Evolutionary conservation across 1,140 invertebrate genomes (phyloP), one percentile per base, ranked within the genome.

Genomic region (Agrilus planipennis): DNA sequence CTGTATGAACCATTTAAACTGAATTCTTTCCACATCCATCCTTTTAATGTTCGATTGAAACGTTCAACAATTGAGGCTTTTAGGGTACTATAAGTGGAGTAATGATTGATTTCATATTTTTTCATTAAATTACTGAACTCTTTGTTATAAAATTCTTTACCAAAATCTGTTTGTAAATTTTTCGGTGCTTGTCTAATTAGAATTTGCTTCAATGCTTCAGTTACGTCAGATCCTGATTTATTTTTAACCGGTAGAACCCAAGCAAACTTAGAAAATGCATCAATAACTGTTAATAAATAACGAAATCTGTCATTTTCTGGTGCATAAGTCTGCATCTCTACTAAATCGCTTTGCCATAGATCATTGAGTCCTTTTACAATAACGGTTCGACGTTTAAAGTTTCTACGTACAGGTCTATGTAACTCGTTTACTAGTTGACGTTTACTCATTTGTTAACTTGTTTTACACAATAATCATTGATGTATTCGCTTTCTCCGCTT

Each of bases 11-110:
- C 58, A 20, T 47, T 31, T 36, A 51, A 35, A 34, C 54, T 63
- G 45, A 67, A 64, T 39, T 52, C 45, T 44, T 51, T 52, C 39
- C 39, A 67, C 47, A 68, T 53, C 34, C 34, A 44, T 4, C 32
- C 35, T 54, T 64, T 66, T 17, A 68, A 35, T n/a, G 58, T 65
- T 28, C 57, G 34, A 51, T 60, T 62, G 22, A 62, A 60, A 27
- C 65, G 31, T 56, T 68, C 64, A 31, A 60, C 52, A 32, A 68
- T 49, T 0, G 50, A 30, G 11, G 55, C 60, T 57, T 68, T 68
- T 12, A 53, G 46, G 4, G 49, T 41, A 36, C 41, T 53, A 41
- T 54, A 53, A 12, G 54, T 61, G 2, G 48, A 47, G 42, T 59
- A 62, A 45, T 60, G 54, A 41, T 55, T 52, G 16, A 65, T 54